phyloP scores from a whole-genome alignment of 2,888 invertebrate species.

The Itoplectis maculator region DNA sequence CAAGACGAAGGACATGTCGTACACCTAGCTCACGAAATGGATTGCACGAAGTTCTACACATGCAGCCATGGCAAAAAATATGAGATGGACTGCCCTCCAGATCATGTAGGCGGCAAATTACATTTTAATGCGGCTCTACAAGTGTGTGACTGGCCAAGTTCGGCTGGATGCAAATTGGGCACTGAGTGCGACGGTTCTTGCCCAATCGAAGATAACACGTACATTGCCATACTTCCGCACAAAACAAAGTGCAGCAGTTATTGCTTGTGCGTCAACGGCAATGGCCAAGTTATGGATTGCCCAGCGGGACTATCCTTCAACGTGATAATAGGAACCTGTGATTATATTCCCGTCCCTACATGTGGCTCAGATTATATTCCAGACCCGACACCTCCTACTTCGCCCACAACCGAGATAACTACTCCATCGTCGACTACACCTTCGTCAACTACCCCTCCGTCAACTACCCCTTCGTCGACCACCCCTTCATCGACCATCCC shows the following conservation, averaged over 20 bases:
- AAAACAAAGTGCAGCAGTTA: slow-evolving; percentile 12
- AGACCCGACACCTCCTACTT: not conserved
- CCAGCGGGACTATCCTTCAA: slow-evolving; percentile 64
- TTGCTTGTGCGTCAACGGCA: slow-evolving; percentile 25
- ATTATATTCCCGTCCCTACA: slow-evolving; percentile 56
- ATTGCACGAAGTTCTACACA: slow-evolving; percentile 69
- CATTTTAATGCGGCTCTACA: slow-evolving; percentile 62
- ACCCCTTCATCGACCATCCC: too few species aligned
- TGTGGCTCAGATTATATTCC: slow-evolving; percentile 49
- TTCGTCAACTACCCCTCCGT: not conserved
- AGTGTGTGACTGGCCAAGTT: slow-evolving; percentile 50
- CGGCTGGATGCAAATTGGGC: slow-evolving; percentile 10
- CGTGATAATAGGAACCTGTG: slow-evolving; percentile 69
- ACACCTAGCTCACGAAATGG: slow-evolving; percentile 62
- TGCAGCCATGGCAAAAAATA: slow-evolving; percentile 67
- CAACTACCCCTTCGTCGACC: slow-evolving; percentile 8
- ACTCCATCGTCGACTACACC: not conserved
- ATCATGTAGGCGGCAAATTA: slow-evolving; percentile 30
- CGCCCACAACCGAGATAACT: too few species aligned
- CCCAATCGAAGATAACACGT: slow-evolving; percentile 36
- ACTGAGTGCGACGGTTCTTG: slow-evolving; percentile 46
- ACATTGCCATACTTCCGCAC: slow-evolving; percentile 16
- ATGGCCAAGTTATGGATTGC: slow-evolving; percentile 28
- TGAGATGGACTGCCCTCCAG: slow-evolving; percentile 60
- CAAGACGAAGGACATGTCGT: slow-evolving; percentile 12